Percentiles rank a stretch among this genome's conserved stretches.
phyloP scores from a whole-genome alignment of 2,888 invertebrate species.

The Dione juno region DNA sequence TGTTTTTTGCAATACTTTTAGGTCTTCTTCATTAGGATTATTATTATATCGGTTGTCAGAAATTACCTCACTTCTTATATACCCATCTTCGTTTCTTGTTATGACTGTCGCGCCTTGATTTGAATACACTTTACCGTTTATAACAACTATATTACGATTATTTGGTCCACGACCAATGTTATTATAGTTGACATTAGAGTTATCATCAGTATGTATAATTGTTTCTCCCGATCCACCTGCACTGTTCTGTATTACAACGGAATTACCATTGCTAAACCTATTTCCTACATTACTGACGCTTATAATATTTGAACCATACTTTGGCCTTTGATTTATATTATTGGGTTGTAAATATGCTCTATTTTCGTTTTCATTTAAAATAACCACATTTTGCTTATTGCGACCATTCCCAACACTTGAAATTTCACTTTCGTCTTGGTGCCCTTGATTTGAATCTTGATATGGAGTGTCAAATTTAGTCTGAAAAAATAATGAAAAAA shows the following conservation, averaged over 20 bases:
- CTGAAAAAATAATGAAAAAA: constrained; percentile 19
- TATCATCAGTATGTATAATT: background rate
- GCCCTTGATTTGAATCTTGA: background rate
- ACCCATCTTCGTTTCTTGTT: background rate
- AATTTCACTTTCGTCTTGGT: background rate
- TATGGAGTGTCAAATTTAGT: background rate
- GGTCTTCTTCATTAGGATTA: background rate
- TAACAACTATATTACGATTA: constrained; percentile 26
- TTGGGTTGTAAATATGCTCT: background rate
- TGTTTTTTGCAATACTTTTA: background rate
- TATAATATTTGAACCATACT: background rate
- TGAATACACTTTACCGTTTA: constrained; percentile 18
- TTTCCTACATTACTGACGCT: constrained; percentile 30
- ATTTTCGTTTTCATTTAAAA: background rate
- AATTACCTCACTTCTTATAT: constrained; percentile 4
- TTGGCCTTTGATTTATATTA: background rate
- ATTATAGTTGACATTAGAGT: background rate
- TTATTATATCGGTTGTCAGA: background rate
- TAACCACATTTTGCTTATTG: constrained; percentile 26
- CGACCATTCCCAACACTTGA: constrained; percentile 33
- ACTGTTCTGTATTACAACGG: constrained; percentile 12
- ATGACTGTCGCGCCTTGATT: background rate
- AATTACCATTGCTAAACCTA: constrained; percentile 21
- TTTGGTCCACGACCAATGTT: constrained; percentile 28
- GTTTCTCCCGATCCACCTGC: background rate